Evolutionary conservation across 30 jellyfish, hydroid and myxozoan species (phyloP), one percentile per base, ranked within the genome.

Genomic region (Catostylus mosaicus): DNA sequence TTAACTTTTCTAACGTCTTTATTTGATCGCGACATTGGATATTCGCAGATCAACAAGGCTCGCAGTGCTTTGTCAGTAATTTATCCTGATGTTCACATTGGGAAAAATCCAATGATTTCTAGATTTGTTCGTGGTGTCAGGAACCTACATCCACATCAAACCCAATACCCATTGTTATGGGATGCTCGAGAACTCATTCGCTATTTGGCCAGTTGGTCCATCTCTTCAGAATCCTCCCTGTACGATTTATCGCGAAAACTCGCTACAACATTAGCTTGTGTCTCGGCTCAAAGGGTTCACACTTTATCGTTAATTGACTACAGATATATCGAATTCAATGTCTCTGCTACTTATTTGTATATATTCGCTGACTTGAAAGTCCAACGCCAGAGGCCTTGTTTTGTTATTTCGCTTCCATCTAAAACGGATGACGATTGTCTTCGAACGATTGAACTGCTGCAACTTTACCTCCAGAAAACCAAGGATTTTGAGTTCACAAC

Each of bases 1-100:
- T 35, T 82, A n/a, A 45, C 36, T 6, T 52, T 75, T 33, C 23
- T 75, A 70, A 75, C 86, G 0, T 8, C 11, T 12, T 62, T 75
- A 26, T 56, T 19, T 36, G 75, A 51, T 16, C 36, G 64, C 18
- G 76, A 64, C 57, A n/a, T 51, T 12, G 75, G 75, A 4, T 51
- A 29, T 30, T 50, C 51, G 11, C 84, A 50, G 48, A 50, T 61
- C 47, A 29, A 23, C 22, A 26, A 61, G 20, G 63, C 63, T 50
- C 47, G 20, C 22, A 31, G 43, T 61, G 47, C 73, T 9, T 38
- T 61, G 47, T 61, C 73, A 3, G 73, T 61, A 2, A n/a, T 50
- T 4, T 50, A 50, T 50, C 63, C 73, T 20, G 73, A 61, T 26
- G 22, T 26, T 7, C 12, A 61, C 8, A 29, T 61, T 31, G 73